Conservation (phyloP, 2,113 vertebrate genomes). For the Eudyptes chrysolophus region DNA sequence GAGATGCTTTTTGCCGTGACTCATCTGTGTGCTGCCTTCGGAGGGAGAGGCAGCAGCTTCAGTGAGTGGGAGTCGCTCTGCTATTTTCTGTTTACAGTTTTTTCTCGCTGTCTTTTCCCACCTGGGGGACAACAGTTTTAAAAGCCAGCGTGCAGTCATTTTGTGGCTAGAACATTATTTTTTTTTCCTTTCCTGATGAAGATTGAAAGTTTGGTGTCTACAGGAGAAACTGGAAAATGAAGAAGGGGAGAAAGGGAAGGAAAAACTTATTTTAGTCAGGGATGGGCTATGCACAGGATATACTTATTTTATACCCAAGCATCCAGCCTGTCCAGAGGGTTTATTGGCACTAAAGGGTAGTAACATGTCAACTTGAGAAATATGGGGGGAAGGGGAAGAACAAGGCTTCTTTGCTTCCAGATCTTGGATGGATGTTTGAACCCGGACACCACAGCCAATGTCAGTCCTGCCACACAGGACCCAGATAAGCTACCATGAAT, state of each 20-base stretch:
- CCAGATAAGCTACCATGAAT: neutral
- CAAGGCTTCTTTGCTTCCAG: neutral
- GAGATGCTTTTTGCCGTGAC: slow-evolving; percentile 15
- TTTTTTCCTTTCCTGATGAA: accelerated
- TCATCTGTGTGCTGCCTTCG: neutral
- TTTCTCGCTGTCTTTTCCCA: neutral
- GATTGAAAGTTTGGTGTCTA: neutral
- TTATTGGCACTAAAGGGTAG: neutral
- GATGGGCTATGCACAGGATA: neutral
- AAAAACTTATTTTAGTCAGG: neutral
- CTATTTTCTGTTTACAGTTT: slow-evolving; percentile 51
- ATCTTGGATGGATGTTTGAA: neutral
- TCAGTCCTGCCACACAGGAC: neutral
- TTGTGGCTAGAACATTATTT: neutral
- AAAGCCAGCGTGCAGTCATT: neutral
- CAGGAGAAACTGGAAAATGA: neutral
- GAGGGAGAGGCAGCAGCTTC: slow-evolving; percentile 18
- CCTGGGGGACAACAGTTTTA: neutral
- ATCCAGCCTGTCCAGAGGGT: neutral
- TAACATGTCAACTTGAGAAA: neutral
- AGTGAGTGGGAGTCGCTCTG: slow-evolving; percentile 21
- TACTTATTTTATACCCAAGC: neutral
- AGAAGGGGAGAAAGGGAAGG: accelerated
- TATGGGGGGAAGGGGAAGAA: neutral
- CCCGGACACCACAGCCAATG: too few species aligned